Base-by-base conservation (phyloP, 1,140 invertebrate species). In the Macrobrachium rosenbergii region DNA sequence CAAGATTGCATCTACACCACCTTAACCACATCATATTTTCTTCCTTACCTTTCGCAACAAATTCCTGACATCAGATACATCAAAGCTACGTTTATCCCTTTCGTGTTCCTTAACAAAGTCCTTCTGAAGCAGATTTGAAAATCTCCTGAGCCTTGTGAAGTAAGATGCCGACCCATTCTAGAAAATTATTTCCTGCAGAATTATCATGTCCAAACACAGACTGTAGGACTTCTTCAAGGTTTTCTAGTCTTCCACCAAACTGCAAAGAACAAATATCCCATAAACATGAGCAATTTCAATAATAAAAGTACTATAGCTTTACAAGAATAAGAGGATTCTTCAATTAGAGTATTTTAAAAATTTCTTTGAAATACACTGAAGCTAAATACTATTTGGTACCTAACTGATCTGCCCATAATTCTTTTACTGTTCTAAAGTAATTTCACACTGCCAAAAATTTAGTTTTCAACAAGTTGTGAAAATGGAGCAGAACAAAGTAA, bases 231-330 rank as follows among this genome's bases (percentile, higher is more conserved):
- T 81, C 60, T 21, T 81, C 79, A 0, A 81, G 8, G n/a, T 81
- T 81, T 45, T 81, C 79, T 43, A 81, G 62, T 67, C 79, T 59
- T 12, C 60, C 58, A 21, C 79, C 79, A 81, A 81, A 45, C 79
- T 81, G 62, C 37, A 19, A 28, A 19, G 19, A 45, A 43, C 16
- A n/a, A 6, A 45, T 17, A 12, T 0, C 0, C n/a, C 5, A 16
- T 45, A n/a, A 52, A 16, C 11, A 43, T 5, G 12, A 67, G 45
- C 45, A 6, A 52, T 52, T 52, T n/a, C n/a, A n/a, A n/a, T n/a
- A n/a, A n/a, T n/a, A n/a, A n/a, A 37, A 37, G 28, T 37, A 37
- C 28, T 37, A 3, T 37, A 37, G 28, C 28, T 37, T 37, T 37
- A 37, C 28, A 37, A 37, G 3, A 37, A 37, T 3, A 1, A 37